Evolutionary conservation across 2,797 vertebrate species (phyloP).

Genomic region (Danio tinwini): DNA sequence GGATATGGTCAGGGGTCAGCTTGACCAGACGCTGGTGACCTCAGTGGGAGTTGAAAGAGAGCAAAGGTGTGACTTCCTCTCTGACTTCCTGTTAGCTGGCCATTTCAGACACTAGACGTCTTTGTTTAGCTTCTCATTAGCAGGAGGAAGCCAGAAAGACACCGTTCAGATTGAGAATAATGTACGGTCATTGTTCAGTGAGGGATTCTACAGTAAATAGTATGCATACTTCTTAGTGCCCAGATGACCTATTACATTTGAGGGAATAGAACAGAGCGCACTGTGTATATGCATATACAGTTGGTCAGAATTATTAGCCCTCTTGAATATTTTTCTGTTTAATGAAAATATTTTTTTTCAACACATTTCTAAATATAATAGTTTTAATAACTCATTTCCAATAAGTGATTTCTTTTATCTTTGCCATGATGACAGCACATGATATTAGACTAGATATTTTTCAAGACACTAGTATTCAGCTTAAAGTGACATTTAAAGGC

Average conservation of each 20-base stretch:
- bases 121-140: conserved; percentile 79
- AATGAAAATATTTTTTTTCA: too few relatives aligned
- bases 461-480: too few relatives aligned
- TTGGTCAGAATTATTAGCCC: too few relatives aligned
- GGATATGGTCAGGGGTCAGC: conserved; percentile 58
- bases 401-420: too few relatives aligned
- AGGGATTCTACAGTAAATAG: not conserved
- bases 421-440: too few relatives aligned
- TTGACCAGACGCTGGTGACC: conserved; percentile 45
- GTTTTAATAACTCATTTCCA: too few relatives aligned
- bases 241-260: not conserved
- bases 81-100: conserved; percentile 73
- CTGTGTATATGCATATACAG: too few relatives aligned
- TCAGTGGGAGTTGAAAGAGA: conserved; percentile 58
- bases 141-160: not conserved
- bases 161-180: not conserved
- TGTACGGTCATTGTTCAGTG: not conserved
- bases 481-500: too few relatives aligned
- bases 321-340: too few relatives aligned
- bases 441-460: too few relatives aligned
- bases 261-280: not conserved
- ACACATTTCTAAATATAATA: too few relatives aligned
- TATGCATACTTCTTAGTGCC: not conserved
- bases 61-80: conserved; percentile 71
- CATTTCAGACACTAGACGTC: conserved; percentile 78